phyloP scores from a whole-genome alignment of 1,140 invertebrate species.

The Apis laboriosa region DNA sequence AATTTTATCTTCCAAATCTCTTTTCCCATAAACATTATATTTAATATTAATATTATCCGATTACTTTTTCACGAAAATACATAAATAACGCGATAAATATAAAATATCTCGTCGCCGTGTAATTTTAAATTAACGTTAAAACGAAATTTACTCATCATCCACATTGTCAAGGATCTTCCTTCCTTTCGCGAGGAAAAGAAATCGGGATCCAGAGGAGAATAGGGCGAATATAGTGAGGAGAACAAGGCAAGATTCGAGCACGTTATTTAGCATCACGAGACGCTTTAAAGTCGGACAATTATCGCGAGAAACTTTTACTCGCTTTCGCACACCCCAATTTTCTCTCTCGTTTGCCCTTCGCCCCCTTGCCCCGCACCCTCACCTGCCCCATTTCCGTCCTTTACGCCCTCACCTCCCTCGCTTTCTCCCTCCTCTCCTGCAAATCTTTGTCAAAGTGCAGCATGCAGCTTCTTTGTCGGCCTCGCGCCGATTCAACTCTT shows the following conservation, averaged over 20 bases:
- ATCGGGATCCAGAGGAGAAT: not conserved
- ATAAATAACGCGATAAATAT: too few relatives aligned
- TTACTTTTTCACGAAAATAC: too few relatives aligned
- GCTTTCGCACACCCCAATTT: conserved; percentile 28
- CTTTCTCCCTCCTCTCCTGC: not conserved
- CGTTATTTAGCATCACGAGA: conserved; percentile 42
- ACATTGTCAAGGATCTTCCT: not conserved
- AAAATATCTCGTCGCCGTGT: too few relatives aligned
- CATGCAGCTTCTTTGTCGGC: conserved; percentile 69
- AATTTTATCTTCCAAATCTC: too few relatives aligned
- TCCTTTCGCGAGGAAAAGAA: not conserved
- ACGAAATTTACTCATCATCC: not conserved
- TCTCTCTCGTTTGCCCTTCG: not conserved
- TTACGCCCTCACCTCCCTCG: not conserved
- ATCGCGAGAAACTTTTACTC: conserved; percentile 48
- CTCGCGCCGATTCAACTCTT: conserved; percentile 50
- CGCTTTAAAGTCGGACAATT: conserved; percentile 49
- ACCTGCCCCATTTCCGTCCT: not conserved
- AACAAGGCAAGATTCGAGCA: conserved; percentile 34
- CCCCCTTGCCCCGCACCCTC: not conserved
- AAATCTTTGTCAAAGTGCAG: conserved; percentile 64
- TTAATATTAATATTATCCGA: too few relatives aligned
- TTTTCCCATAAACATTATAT: too few relatives aligned
- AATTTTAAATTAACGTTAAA: not conserved
- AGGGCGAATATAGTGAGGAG: not conserved